Evolutionary conservation across 2,888 invertebrate genomes (phyloP).

Genomic region (Dryadula phaetusa): DNA sequence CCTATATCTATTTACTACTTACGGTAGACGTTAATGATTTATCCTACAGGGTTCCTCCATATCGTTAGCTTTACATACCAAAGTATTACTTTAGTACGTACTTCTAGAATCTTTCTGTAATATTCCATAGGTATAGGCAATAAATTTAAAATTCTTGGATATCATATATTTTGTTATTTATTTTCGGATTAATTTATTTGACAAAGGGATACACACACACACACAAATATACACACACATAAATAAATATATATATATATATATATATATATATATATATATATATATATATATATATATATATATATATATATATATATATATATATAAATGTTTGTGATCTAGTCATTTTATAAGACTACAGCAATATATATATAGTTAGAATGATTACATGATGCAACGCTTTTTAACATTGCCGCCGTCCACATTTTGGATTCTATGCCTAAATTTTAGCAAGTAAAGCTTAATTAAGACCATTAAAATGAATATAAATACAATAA

Average conservation of each 20-base stretch:
- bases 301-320: too few relatives aligned
- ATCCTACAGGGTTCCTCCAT: conserved; percentile 83
- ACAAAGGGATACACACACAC: conserved; percentile 37
- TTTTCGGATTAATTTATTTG: conserved; percentile 44
- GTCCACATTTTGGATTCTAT: conserved; percentile 55
- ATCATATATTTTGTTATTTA: conserved; percentile 52
- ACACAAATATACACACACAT: too few relatives aligned
- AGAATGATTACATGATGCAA: conserved; percentile 47
- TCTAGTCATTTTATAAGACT: conserved; percentile 46
- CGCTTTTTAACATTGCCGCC: conserved; percentile 63
- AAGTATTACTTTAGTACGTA: conserved; percentile 79
- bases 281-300: too few relatives aligned
- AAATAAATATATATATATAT: too few relatives aligned
- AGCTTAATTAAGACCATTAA: conserved; percentile 25
- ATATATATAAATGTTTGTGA: conserved; percentile 31
- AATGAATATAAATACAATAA: conserved; percentile 3
- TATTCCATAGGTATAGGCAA: conserved; percentile 75
- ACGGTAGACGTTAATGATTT: conserved; percentile 71
- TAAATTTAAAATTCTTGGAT: conserved; percentile 58
- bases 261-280: too few relatives aligned
- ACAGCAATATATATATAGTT: conserved; percentile 32
- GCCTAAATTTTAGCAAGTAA: conserved; percentile 35
- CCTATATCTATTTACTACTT: conserved; percentile 72
- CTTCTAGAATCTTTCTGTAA: conserved; percentile 64
- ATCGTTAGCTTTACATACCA: conserved; percentile 82